phyloP scores from a whole-genome alignment of 2,113 vertebrate species.

The Sinocyclocheilus rhinocerous region DNA sequence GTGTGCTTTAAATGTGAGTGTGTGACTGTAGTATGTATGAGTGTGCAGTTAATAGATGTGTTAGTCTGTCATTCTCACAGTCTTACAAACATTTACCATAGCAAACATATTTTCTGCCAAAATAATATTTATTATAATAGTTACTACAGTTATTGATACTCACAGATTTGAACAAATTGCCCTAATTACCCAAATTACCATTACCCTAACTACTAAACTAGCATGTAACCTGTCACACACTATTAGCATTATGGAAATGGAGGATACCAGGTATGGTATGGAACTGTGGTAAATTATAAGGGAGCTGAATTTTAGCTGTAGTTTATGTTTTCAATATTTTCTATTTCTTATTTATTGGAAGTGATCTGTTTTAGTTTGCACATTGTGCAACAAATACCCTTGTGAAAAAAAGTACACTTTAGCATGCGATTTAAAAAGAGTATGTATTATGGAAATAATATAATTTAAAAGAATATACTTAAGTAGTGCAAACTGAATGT shows the following conservation, averaged over 20 bases:
- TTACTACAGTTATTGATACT: not conserved
- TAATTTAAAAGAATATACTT: no score
- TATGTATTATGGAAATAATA: no score
- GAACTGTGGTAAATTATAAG: not conserved
- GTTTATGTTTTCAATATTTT: no score
- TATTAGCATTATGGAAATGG: not conserved
- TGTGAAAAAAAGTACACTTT: no score
- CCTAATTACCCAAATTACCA: not conserved
- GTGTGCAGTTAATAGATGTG: not conserved
- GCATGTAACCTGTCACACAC: not conserved
- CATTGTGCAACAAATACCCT: no score
- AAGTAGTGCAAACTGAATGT: no score
- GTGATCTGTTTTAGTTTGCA: no score
- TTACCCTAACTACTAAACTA: not conserved
- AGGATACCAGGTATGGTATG: not conserved
- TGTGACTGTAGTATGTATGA: not conserved
- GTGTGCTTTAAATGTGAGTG: not conserved
- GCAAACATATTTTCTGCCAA: no score
- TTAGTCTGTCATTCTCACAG: not conserved
- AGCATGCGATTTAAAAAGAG: no score
- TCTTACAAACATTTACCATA: not conserved
- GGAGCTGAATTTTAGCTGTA: not conserved
- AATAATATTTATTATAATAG: not conserved
- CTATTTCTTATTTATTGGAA: no score
- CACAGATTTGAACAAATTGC: not conserved